phyloP scores from a whole-genome alignment of 2,113 vertebrate genomes.

The Tachysurus vachellii region DNA sequence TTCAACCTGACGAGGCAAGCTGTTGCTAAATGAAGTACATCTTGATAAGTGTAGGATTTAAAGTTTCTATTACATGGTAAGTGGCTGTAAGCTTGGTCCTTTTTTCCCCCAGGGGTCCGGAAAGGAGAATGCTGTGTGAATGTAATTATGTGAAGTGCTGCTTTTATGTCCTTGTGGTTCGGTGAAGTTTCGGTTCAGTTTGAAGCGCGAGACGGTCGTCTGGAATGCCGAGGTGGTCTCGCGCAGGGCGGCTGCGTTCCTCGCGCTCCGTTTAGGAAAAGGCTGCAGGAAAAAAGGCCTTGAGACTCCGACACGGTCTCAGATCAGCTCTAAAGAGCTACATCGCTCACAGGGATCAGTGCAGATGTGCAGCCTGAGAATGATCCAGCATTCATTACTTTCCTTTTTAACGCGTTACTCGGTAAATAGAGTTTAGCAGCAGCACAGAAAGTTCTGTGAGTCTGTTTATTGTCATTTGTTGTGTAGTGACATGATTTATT shows the following conservation, averaged over 20 bases:
- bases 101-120: background rate
- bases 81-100: slow-evolving; percentile 41
- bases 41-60: slow-evolving; percentile 45
- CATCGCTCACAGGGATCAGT: background rate
- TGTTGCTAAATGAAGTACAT: background rate
- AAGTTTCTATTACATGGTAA: slow-evolving; percentile 72
- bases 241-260: slow-evolving; percentile 30
- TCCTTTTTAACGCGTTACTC: background rate
- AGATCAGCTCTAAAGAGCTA: background rate
- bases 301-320: slow-evolving; percentile 17
- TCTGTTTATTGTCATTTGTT: background rate
- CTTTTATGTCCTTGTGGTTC: background rate
- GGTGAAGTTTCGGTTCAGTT: background rate
- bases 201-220: slow-evolving; percentile 31
- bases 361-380: background rate
- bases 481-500: background rate
- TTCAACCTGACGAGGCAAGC: slow-evolving; percentile 35
- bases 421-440: background rate
- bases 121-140: background rate
- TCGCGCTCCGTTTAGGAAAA: slow-evolving; percentile 43
- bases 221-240: slow-evolving; percentile 63
- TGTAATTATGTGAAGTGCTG: background rate
- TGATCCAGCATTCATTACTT: no score
- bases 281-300: slow-evolving; percentile 59
- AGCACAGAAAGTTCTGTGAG: background rate